Percentiles rank a stretch among this genome's conserved stretches.
These are phyloP conservation scores for Drosophila tristis DNA, from an alignment of 1,140 invertebrate genomes.

Conservation along the genomic window DNA sequence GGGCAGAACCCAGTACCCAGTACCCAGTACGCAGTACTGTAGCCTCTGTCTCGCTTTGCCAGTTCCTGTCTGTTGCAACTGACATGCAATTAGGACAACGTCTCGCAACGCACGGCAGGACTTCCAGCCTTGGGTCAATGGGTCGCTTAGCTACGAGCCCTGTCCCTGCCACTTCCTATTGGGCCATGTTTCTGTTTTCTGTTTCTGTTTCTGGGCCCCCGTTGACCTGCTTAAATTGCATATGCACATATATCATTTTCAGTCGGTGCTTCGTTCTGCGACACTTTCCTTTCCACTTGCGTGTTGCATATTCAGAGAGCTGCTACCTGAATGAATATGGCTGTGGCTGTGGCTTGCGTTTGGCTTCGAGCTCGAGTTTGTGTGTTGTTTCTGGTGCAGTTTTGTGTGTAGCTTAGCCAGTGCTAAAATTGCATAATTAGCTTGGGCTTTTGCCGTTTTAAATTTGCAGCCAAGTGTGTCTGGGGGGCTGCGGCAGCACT, in stretches of 20 bases:
- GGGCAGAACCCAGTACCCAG: neutral
- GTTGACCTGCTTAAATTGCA: slow-evolving; percentile 69
- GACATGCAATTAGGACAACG: slow-evolving; percentile 62
- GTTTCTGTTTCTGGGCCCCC: slow-evolving; percentile 25
- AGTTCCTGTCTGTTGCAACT: slow-evolving; percentile 27
- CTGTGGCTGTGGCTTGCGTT: slow-evolving; percentile 14
- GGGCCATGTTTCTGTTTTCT: slow-evolving; percentile 28
- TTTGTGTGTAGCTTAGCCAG: slow-evolving; percentile 56
- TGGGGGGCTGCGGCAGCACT: slow-evolving; percentile 17
- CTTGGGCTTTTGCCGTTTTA: slow-evolving; percentile 41
- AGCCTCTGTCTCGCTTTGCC: slow-evolving; percentile 25
- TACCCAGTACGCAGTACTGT: too few species aligned
- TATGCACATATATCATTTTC: slow-evolving; percentile 60
- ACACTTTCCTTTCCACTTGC: slow-evolving; percentile 63
- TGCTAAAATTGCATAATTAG: slow-evolving; percentile 79
- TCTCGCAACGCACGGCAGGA: slow-evolving; percentile 66
- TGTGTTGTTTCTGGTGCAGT: too few species aligned
- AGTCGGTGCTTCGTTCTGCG: slow-evolving; percentile 43
- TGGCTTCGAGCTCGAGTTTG: slow-evolving; percentile 14
- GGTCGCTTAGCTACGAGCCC: slow-evolving; percentile 21
- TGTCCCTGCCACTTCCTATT: slow-evolving; percentile 55
- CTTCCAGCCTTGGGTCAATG: slow-evolving; percentile 56
- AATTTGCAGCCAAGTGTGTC: slow-evolving; percentile 24
- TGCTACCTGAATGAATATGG: slow-evolving; percentile 67
- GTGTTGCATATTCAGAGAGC: slow-evolving; percentile 52